phyloP scores from a whole-genome alignment of 2,797 vertebrate genomes.

The Triplophysa bombifrons region DNA sequence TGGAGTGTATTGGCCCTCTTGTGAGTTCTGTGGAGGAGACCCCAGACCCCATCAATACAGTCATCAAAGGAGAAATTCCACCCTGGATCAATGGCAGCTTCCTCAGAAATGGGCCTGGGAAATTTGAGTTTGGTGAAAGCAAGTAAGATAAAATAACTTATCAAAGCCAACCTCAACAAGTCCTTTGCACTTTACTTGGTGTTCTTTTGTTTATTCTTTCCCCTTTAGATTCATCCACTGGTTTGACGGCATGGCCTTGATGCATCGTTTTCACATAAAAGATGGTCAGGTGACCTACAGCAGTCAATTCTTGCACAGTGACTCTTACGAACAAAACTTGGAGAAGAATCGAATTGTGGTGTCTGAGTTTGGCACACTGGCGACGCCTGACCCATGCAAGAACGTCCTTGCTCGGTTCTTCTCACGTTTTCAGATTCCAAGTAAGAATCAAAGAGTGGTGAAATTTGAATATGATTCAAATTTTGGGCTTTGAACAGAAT shows the following conservation, averaged over 20 bases:
- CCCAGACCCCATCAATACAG: slow-evolving; percentile 73
- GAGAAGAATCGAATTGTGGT: slow-evolving; percentile 83
- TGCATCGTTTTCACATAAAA: slow-evolving; percentile 88
- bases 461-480: background rate
- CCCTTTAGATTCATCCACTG: slow-evolving; percentile 85
- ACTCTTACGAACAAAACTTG: slow-evolving; percentile 80
- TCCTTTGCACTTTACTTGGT: background rate
- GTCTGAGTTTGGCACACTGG: slow-evolving; percentile 89
- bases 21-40: slow-evolving; percentile 81
- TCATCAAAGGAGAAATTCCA: slow-evolving; percentile 80
- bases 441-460: slow-evolving; percentile 68
- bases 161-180: background rate
- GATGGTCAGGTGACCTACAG: slow-evolving; percentile 83
- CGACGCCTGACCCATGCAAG: slow-evolving; percentile 92
- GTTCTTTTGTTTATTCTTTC: background rate
- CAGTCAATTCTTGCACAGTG: slow-evolving; percentile 87
- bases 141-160: slow-evolving; percentile 66
- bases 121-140: slow-evolving; percentile 90
- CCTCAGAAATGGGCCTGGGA: slow-evolving; percentile 90
- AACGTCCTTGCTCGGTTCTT: slow-evolving; percentile 88
- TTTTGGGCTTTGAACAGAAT: background rate
- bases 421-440: slow-evolving; percentile 80
- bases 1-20: slow-evolving; percentile 79
- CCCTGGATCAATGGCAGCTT: slow-evolving; percentile 87
- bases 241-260: slow-evolving; percentile 94